Evolutionary conservation across 2,888 invertebrate species (phyloP).

Genomic region (Zaprionus lineosus): DNA sequence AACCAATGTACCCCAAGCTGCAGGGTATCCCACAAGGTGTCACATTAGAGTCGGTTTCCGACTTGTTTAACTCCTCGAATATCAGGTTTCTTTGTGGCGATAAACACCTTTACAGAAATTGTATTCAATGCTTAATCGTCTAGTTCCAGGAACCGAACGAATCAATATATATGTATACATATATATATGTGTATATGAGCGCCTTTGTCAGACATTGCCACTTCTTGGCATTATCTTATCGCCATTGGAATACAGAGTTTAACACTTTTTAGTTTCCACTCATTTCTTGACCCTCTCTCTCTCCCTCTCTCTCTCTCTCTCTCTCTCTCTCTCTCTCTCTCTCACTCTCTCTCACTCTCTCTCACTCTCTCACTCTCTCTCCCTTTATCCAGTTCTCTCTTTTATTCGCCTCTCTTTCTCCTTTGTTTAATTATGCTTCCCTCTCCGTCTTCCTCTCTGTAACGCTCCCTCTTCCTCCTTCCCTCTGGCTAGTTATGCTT

Average conservation of each 20-base stretch:
- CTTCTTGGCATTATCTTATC: conserved; percentile 57
- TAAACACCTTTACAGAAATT: neutral
- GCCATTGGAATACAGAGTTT: neutral
- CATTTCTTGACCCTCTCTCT: no score
- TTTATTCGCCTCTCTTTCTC: neutral
- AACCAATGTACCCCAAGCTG: no score
- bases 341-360: neutral
- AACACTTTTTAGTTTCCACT: no score
- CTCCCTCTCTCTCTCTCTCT: neutral
- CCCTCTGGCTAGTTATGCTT: no score
- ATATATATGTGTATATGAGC: no score
- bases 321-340: no score
- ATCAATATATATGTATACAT: conserved; percentile 21
- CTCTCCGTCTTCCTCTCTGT: neutral
- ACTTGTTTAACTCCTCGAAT: no score
- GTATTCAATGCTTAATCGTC: conserved; percentile 8
- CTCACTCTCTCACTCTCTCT: neutral
- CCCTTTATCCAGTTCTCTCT: no score
- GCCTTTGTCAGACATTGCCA: conserved; percentile 47
- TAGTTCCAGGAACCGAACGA: conserved; percentile 39
- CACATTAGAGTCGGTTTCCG: no score
- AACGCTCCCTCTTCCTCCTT: no score
- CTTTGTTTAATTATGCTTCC: neutral
- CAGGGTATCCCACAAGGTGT: no score
- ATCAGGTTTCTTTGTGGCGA: no score